These are phyloP conservation scores for Heliconius ethilla DNA, from an alignment of 2,888 invertebrate species.

Conservation along the genomic window DNA sequence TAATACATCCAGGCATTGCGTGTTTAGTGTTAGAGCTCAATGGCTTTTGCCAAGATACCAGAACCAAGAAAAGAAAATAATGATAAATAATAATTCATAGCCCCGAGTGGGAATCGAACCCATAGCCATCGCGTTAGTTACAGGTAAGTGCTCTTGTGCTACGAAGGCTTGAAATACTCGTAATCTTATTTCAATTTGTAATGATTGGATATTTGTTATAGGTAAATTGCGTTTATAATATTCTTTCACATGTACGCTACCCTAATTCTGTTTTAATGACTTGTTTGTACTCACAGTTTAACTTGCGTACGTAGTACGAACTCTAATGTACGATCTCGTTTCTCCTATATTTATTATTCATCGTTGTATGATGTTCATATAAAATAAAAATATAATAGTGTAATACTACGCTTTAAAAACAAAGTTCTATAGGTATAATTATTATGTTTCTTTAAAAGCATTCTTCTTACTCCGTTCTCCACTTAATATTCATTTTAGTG, in stretches of 20 bases:
- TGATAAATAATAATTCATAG: too few species aligned
- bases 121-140: too few species aligned
- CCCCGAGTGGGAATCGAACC: too few species aligned
- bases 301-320: constrained; percentile 39
- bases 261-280: constrained; percentile 48
- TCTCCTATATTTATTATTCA: constrained; percentile 44
- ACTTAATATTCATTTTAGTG: too few species aligned
- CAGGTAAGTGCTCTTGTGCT: too few species aligned
- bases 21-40: too few species aligned
- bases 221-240: constrained; percentile 37
- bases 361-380: constrained; percentile 38
- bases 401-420: not conserved
- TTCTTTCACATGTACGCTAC: constrained; percentile 38
- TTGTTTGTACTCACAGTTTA: constrained; percentile 46
- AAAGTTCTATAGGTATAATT: not conserved
- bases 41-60: too few species aligned
- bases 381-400: constrained; percentile 37
- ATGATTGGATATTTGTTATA: constrained; percentile 30
- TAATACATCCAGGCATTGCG: too few species aligned
- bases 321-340: constrained; percentile 40
- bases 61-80: too few species aligned
- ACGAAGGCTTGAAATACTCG: too few species aligned
- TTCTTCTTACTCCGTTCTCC: not conserved
- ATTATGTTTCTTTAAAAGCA: not conserved
- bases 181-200: too few species aligned